Evolutionary conservation across 2,888 invertebrate species (phyloP).

Genomic region (Catocala fraxini): DNA sequence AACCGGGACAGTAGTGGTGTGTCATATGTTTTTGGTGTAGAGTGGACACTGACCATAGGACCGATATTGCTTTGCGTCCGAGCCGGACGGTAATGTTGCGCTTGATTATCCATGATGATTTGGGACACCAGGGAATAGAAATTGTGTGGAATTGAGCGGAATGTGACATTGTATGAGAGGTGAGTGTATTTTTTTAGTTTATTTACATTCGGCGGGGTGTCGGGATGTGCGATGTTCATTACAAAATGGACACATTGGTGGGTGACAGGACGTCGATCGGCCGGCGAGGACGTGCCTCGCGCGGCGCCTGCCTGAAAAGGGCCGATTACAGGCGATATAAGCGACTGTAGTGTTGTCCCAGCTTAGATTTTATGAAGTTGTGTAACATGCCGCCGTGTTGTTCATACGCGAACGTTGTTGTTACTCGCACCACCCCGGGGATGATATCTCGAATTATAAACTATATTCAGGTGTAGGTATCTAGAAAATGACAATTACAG

Average conservation of each 20-base stretch:
- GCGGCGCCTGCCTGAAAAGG: constrained; percentile 58
- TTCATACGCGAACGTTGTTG: constrained; percentile 62
- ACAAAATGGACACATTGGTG: constrained; percentile 79
- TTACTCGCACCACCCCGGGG: constrained; percentile 51
- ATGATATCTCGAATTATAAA: constrained; percentile 49
- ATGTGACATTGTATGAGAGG: constrained; percentile 88
- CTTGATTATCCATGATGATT: constrained; percentile 84
- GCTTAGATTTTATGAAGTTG: constrained; percentile 66
- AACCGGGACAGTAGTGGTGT: constrained; percentile 79
- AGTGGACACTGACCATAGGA: constrained; percentile 85
- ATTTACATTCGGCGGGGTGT: constrained; percentile 80
- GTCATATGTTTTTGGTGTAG: constrained; percentile 86
- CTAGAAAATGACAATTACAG: constrained; percentile 19
- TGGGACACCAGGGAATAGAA: constrained; percentile 81
- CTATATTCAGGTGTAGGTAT: constrained; percentile 34
- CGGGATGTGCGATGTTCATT: constrained; percentile 67
- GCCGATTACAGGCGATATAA: constrained; percentile 47
- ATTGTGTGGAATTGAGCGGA: constrained; percentile 85
- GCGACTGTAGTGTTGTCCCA: constrained; percentile 47
- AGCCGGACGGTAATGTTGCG: constrained; percentile 84
- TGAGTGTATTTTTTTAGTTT: constrained; percentile 78
- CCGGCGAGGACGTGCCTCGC: constrained; percentile 63
- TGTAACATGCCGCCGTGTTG: constrained; percentile 77
- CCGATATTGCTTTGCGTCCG: constrained; percentile 85
- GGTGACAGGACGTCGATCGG: constrained; percentile 71